phyloP scores from a whole-genome alignment of 2,113 vertebrate genomes.

The Ictalurus punctatus region DNA sequence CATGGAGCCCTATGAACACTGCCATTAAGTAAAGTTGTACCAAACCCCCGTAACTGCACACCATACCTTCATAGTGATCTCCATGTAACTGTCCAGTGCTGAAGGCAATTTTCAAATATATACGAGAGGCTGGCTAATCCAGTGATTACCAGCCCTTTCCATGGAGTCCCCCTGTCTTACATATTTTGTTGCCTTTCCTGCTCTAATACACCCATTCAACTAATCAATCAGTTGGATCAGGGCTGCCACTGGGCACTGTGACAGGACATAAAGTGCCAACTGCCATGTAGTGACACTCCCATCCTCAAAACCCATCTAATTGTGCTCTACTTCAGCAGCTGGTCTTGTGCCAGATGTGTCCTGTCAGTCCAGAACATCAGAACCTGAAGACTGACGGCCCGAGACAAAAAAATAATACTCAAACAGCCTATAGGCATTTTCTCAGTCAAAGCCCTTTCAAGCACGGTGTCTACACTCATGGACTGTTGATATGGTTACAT shows the following conservation, averaged over 20 bases:
- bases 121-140: neutral
- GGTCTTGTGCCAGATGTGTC: conserved; percentile 19
- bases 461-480: neutral
- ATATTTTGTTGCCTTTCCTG: neutral
- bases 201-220: conserved; percentile 3
- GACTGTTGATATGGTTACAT: neutral
- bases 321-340: neutral
- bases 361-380: neutral
- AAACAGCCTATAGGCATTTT: neutral
- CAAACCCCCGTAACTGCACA: neutral
- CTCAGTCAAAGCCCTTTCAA: neutral
- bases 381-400: conserved; percentile 4
- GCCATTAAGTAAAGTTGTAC: neutral
- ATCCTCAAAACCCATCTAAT: neutral
- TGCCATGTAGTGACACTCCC: neutral
- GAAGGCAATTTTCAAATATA: neutral
- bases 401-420: conserved; percentile 13
- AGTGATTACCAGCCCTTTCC: neutral
- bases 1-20: neutral
- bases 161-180: neutral
- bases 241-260: neutral
- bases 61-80: neutral
- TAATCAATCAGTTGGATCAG: conserved; percentile 12
- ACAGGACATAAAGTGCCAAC: conserved; percentile 5
- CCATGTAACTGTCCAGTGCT: conserved; percentile 32